phyloP scores from a whole-genome alignment of 2,113 vertebrate species.

The Nothocercus julius region DNA sequence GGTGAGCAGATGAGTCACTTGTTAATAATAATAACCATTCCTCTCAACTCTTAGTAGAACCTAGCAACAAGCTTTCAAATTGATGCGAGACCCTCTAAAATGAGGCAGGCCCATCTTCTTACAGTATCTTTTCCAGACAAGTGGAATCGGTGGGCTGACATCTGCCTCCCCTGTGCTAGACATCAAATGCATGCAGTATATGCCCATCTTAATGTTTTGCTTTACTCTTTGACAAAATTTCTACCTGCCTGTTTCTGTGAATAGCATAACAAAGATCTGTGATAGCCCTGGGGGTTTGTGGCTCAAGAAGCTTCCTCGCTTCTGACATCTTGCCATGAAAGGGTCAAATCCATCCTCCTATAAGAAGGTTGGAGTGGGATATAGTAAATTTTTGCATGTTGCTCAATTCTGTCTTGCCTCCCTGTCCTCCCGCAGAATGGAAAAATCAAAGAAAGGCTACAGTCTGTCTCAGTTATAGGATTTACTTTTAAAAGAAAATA shows the following conservation, averaged over 20 bases:
- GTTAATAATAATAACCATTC: not conserved
- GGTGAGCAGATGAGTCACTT: not conserved
- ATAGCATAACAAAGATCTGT: not conserved
- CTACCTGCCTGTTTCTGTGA: not conserved
- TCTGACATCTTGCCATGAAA: not conserved
- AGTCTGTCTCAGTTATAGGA: not conserved
- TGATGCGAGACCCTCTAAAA: not conserved
- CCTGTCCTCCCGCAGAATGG: not conserved
- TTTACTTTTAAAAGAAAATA: constrained; percentile 54
- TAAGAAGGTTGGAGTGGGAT: not conserved
- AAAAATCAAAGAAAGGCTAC: constrained; percentile 1
- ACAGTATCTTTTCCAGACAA: not conserved
- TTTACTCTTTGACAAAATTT: not conserved
- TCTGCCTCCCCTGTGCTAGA: not conserved
- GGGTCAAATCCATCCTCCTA: not conserved
- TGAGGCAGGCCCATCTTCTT: not conserved
- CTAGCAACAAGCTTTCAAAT: not conserved
- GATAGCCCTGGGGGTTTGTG: not conserved
- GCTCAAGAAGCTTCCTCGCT: not conserved
- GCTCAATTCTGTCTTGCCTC: not conserved
- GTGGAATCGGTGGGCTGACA: not conserved
- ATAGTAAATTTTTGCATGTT: not conserved
- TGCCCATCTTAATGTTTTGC: not conserved
- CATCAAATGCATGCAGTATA: not conserved
- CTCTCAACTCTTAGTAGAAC: not conserved